Evolutionary conservation across 2,888 invertebrate genomes (phyloP).

Genomic region (Drosophila phalerata): DNA sequence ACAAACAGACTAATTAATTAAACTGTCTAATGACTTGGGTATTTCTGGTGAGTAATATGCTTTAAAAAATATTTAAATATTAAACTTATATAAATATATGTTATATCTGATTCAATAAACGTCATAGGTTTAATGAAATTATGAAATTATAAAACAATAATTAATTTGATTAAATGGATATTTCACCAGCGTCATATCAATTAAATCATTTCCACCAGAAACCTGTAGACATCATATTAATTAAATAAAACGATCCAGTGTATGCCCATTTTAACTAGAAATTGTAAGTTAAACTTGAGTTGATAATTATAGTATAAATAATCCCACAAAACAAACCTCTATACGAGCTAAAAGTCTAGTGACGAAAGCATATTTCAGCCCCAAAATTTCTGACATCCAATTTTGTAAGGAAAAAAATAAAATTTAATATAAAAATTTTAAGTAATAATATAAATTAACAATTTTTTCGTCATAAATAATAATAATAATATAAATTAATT

Average conservation of each 20-base stretch:
- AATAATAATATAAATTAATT: too few relatives aligned
- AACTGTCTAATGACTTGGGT: not conserved
- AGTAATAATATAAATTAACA: too few relatives aligned
- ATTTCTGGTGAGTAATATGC: not conserved
- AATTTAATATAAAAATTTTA: too few relatives aligned
- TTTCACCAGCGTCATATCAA: not conserved
- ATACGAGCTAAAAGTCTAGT: too few relatives aligned
- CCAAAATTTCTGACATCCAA: too few relatives aligned
- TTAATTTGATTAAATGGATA: not conserved
- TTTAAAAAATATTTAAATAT: not conserved
- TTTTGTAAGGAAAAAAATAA: too few relatives aligned
- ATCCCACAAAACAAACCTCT: too few relatives aligned
- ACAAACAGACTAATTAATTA: constrained; percentile 8
- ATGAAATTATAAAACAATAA: not conserved
- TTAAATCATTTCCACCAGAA: not conserved
- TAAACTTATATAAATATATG: not conserved
- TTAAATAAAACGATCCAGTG: constrained; percentile 9
- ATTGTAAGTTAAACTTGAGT: constrained; percentile 7
- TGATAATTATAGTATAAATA: constrained; percentile 30
- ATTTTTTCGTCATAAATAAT: too few relatives aligned
- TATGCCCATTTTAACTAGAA: constrained; percentile 9
- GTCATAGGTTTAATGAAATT: not conserved
- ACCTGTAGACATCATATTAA: constrained; percentile 7
- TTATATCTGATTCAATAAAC: not conserved
- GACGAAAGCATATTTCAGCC: too few relatives aligned